These are phyloP conservation scores for Drosophila colorata DNA, from an alignment of 2,888 invertebrate genomes.

Conservation along the genomic window DNA sequence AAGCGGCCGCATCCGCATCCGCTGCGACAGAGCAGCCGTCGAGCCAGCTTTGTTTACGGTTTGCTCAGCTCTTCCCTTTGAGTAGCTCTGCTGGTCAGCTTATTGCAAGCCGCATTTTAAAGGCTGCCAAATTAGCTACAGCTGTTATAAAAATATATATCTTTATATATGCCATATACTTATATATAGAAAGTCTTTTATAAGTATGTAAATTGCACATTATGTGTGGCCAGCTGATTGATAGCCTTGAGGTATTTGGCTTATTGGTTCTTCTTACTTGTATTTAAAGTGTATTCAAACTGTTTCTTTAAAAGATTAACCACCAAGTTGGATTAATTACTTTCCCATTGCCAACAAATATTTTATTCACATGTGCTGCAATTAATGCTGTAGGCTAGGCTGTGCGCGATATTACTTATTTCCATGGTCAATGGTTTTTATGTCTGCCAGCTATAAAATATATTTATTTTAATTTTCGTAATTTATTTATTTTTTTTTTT, in stretches of 20 bases:
- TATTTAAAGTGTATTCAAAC: neutral
- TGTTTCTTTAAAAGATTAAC: neutral
- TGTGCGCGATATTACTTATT: conserved; percentile 11
- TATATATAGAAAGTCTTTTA: conserved; percentile 8
- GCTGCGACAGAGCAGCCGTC: conserved; percentile 54
- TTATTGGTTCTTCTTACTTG: conserved; percentile 12
- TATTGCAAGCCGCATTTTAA: conserved; percentile 39
- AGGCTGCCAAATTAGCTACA: conserved; percentile 70
- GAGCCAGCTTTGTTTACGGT: conserved; percentile 25
- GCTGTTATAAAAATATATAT: conserved; percentile 19
- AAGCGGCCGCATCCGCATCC: conserved; percentile 76
- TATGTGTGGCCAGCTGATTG: conserved; percentile 36
- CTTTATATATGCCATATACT: neutral
- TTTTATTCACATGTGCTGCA: conserved; percentile 17
- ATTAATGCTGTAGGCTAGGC: conserved; percentile 25
- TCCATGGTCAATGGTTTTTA: conserved; percentile 55
- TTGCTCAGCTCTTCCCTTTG: conserved; percentile 21
- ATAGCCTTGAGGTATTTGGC: conserved; percentile 36
- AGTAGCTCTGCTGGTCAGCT: conserved; percentile 36
- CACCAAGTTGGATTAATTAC: conserved; percentile 17
- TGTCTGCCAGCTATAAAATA: conserved; percentile 49
- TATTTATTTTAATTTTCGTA: conserved; percentile 44
- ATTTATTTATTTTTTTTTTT: conserved; percentile 21
- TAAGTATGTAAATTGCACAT: conserved; percentile 31
- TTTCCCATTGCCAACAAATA: conserved; percentile 25